Percentiles rank a stretch among this genome's conserved stretches.
Conservation (phyloP, 2,797 vertebrate genomes). For the Psittacula echo region DNA sequence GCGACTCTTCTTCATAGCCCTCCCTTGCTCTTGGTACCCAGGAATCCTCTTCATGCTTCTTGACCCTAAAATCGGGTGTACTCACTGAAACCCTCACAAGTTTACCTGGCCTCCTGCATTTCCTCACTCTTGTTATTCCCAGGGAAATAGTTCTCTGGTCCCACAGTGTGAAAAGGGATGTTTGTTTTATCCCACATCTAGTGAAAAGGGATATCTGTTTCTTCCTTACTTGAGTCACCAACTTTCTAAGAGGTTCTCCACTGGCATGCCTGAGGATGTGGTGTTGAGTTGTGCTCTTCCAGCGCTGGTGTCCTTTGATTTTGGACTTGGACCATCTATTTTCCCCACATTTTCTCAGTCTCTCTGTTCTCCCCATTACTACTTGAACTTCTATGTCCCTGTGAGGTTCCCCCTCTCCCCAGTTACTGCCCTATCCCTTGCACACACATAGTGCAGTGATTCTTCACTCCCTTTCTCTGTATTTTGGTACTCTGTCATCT, state of each 20-base stretch:
- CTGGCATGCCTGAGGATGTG: fast-evolving
- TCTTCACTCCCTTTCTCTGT: neutral
- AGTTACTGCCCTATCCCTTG: too few relatives aligned
- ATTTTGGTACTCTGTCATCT: neutral
- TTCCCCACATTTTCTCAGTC: neutral
- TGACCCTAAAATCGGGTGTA: fast-evolving
- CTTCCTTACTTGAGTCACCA: neutral
- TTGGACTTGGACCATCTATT: fast-evolving
- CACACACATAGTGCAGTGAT: neutral
- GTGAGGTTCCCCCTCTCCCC: neutral
- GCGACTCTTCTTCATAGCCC: neutral
- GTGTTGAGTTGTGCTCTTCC: neutral
- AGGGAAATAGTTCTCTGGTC: fast-evolving
- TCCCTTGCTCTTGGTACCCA: neutral
- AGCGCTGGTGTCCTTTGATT: neutral
- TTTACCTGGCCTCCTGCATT: neutral
- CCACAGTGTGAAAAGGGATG: neutral
- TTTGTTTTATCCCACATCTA: neutral
- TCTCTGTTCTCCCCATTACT: neutral
- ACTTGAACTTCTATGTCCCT: neutral
- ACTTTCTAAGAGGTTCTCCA: neutral
- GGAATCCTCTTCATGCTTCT: neutral
- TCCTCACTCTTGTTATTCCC: neutral
- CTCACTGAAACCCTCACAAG: neutral
- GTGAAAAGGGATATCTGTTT: neutral